Conservation (phyloP, 2,797 vertebrate genomes). For the Meda fulgida region DNA sequence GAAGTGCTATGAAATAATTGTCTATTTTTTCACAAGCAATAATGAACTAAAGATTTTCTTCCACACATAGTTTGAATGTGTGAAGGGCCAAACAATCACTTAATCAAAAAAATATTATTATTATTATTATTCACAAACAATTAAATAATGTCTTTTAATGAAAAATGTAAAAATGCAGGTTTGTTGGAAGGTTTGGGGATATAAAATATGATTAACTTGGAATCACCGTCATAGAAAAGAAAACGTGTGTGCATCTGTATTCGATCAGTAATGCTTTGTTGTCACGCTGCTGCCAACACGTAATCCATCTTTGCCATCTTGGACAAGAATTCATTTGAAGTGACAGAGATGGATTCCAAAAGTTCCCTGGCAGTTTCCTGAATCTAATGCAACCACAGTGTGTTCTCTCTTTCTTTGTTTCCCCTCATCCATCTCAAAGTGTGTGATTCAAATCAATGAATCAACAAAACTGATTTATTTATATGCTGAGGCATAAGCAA, state of each 20-base stretch:
- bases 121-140: background rate
- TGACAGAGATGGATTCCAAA: constrained; percentile 45
- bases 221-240: background rate
- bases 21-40: background rate
- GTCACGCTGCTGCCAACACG: constrained; percentile 27
- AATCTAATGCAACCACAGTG: constrained; percentile 21
- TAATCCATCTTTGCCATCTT: constrained; percentile 48
- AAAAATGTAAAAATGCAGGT: background rate
- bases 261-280: constrained; percentile 40
- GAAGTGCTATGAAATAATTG: background rate
- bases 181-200: background rate
- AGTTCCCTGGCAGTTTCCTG: constrained; percentile 27
- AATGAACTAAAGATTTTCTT: background rate
- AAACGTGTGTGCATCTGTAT: constrained; percentile 20
- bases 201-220: background rate
- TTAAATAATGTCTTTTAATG: background rate
- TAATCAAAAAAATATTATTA: background rate
- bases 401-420: constrained; percentile 3
- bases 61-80: background rate
- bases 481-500: background rate
- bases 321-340: constrained; percentile 45
- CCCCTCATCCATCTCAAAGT: constrained; percentile 30
- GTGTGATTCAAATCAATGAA: constrained; percentile 14
- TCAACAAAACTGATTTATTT: constrained; percentile 7
- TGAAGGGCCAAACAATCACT: background rate